These are phyloP conservation scores for Acropora tenuis DNA, from an alignment of 64 coral and sea anemone genomes.

Conservation along the genomic window DNA sequence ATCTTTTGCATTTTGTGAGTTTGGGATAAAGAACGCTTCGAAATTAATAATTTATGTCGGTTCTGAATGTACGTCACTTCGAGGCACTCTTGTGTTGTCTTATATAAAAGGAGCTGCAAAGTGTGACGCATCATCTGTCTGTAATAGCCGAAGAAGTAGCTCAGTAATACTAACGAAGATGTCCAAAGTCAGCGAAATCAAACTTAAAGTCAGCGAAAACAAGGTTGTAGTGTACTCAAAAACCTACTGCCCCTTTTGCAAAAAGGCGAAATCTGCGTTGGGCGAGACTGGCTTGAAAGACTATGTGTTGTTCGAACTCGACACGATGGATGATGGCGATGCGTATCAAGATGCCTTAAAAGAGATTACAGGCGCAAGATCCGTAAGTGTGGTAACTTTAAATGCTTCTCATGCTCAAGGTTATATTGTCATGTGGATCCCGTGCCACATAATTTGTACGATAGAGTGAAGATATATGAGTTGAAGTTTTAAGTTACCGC, in stretches of 20 bases:
- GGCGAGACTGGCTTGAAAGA: conserved; percentile 62
- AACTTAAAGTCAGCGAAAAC: neutral
- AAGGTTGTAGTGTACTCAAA: conserved; percentile 79
- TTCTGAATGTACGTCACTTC: neutral
- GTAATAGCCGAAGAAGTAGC: too few species aligned
- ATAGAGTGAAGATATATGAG: too few species aligned
- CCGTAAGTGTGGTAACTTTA: neutral
- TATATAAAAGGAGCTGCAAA: neutral
- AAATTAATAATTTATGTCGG: too few species aligned
- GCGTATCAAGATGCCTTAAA: neutral
- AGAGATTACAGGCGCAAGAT: conserved; percentile 3
- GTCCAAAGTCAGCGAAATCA: conserved; percentile 10
- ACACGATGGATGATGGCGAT: neutral
- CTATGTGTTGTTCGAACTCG: conserved; percentile 55
- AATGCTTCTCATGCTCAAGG: neutral
- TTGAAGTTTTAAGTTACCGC: too few species aligned
- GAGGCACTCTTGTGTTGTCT: neutral
- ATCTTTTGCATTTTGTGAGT: too few species aligned
- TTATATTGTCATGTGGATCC: neutral
- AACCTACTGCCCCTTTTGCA: conserved; percentile 75
- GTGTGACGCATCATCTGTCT: too few species aligned
- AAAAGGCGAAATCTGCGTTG: conserved; percentile 47
- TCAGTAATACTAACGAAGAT: neutral
- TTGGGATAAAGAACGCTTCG: too few species aligned
- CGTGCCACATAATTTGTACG: too few species aligned